phyloP scores from a whole-genome alignment of 2,888 invertebrate species.

The Drosophila leonis region DNA sequence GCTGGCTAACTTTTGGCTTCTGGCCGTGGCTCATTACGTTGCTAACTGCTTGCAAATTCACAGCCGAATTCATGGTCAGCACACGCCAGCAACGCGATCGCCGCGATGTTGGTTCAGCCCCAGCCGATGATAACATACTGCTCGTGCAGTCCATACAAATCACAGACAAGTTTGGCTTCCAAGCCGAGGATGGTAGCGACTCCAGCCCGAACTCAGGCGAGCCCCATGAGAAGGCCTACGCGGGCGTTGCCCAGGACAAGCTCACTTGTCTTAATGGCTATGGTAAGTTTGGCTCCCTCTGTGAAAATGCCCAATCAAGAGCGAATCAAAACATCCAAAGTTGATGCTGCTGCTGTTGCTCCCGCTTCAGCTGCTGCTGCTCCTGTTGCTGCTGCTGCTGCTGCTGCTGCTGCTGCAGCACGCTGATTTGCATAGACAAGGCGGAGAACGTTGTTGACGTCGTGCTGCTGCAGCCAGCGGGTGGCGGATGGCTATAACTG shows the following conservation, averaged over 20 bases:
- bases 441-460: slow-evolving; percentile 57
- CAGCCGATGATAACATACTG: slow-evolving; percentile 92
- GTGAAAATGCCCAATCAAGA: slow-evolving; percentile 79
- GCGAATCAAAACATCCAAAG: slow-evolving; percentile 59
- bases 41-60: slow-evolving; percentile 55
- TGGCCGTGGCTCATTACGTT: slow-evolving; percentile 33
- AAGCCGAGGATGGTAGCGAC: slow-evolving; percentile 86
- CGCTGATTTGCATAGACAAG: slow-evolving; percentile 77
- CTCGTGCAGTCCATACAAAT: slow-evolving; percentile 96
- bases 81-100: slow-evolving; percentile 77
- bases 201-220: slow-evolving; percentile 83
- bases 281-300: slow-evolving; percentile 81
- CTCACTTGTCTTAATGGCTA: slow-evolving; percentile 85
- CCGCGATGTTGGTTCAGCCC: slow-evolving; percentile 73
- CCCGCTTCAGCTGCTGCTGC: too few relatives aligned
- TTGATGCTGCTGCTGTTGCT: slow-evolving; percentile 3
- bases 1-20: slow-evolving; percentile 8
- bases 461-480: slow-evolving; percentile 63
- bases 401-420: slow-evolving; percentile 6
- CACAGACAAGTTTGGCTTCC: slow-evolving; percentile 96
- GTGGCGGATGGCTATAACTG: slow-evolving; percentile 37
- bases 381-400: slow-evolving; percentile 6
- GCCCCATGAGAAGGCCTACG: slow-evolving; percentile 90
- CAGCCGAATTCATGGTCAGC: slow-evolving; percentile 79
- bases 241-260: slow-evolving; percentile 88